Percentiles rank a stretch among this genome's conserved stretches.
Conservation (phyloP, 2,888 invertebrate species). For the Cosmia pyralina region DNA sequence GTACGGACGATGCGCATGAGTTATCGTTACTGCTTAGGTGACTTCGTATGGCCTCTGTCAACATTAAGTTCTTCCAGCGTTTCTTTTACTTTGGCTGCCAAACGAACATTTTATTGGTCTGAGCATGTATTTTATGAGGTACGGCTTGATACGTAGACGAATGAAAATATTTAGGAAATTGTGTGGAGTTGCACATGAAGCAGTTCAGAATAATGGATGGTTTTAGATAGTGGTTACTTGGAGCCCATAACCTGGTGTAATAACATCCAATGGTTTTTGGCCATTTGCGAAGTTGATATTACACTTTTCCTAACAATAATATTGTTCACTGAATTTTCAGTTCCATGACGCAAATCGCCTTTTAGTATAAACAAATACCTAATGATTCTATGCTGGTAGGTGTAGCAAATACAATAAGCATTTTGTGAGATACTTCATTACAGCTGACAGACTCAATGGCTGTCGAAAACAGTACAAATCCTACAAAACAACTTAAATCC, state of each 20-base stretch:
- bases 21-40: conserved; percentile 79
- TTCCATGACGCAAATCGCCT: not conserved
- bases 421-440: not conserved
- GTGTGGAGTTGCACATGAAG: not conserved
- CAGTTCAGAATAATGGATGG: conserved; percentile 4
- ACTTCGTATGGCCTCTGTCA: conserved; percentile 67
- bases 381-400: not conserved
- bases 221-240: not conserved
- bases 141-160: conserved; percentile 31
- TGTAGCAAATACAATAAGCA: too few species aligned
- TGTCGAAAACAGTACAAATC: not conserved
- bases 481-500: not conserved
- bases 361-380: not conserved
- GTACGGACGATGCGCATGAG: conserved; percentile 77
- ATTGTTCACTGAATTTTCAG: too few species aligned
- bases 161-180: conserved; percentile 29
- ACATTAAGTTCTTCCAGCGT: conserved; percentile 58
- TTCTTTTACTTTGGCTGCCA: conserved; percentile 61
- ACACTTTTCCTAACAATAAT: too few species aligned
- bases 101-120: conserved; percentile 58
- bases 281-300: not conserved
- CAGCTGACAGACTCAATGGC: too few species aligned
- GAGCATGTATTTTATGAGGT: conserved; percentile 46
- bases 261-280: not conserved
- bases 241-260: not conserved